A percentile compares a stretch with the other conserved stretches of the same genome.
phyloP scores from a whole-genome alignment of 2,888 invertebrate genomes.

The Ichneumon xanthorius region DNA sequence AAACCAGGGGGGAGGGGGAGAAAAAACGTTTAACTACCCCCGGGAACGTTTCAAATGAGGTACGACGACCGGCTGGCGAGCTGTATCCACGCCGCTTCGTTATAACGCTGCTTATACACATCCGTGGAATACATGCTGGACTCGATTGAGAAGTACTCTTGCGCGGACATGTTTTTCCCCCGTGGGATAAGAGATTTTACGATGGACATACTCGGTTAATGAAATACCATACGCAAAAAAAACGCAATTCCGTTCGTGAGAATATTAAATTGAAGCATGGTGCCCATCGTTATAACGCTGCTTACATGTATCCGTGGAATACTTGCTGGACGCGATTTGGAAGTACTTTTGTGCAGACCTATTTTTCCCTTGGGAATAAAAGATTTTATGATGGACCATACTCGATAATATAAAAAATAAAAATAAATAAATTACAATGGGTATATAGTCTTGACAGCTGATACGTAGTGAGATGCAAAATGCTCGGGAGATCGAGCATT shows the following conservation, averaged over 20 bases:
- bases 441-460: too few relatives aligned
- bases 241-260: not conserved
- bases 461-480: too few relatives aligned
- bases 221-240: too few relatives aligned
- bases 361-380: not conserved
- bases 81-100: not conserved
- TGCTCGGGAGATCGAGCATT: too few relatives aligned
- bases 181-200: not conserved
- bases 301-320: not conserved
- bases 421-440: too few relatives aligned
- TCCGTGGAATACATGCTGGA: not conserved
- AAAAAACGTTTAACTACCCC: constrained; percentile 55
- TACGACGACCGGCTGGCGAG: constrained; percentile 41
- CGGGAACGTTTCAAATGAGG: constrained; percentile 53
- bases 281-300: not conserved
- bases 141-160: not conserved
- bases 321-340: too few relatives aligned
- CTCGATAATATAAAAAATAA: too few relatives aligned
- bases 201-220: not conserved
- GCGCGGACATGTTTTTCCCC: not conserved
- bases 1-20: constrained; percentile 33
- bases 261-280: too few relatives aligned
- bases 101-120: not conserved
- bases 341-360: too few relatives aligned
- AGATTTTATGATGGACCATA: too few relatives aligned